phyloP scores from a whole-genome alignment of 2,797 vertebrate species.

The Bradypus variegatus region DNA sequence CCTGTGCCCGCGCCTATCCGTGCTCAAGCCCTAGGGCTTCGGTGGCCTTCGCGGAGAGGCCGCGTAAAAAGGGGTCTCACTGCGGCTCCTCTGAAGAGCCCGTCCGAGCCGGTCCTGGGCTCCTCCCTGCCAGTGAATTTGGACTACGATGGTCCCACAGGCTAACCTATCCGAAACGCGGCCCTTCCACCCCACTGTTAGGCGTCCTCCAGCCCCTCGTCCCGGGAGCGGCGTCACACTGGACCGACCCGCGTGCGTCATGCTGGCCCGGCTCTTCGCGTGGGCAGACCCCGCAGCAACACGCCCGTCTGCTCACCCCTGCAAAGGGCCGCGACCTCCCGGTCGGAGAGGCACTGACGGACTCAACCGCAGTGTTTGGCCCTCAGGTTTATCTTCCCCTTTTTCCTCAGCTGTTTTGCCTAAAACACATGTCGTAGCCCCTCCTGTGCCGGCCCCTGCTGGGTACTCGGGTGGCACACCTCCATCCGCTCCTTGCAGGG shows the following conservation, averaged over 20 bases:
- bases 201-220: neutral
- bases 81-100: too few relatives aligned
- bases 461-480: fast-evolving
- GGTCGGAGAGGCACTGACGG: neutral
- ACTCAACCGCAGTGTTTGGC: neutral
- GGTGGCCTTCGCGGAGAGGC: fast-evolving
- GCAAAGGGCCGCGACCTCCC: fast-evolving
- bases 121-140: fast-evolving
- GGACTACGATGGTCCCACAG: neutral
- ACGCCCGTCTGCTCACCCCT: fast-evolving
- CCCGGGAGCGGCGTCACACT: too few relatives aligned
- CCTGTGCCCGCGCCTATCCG: too few relatives aligned
- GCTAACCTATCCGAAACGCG: neutral
- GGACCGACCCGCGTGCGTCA: fast-evolving
- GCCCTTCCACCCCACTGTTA: too few relatives aligned
- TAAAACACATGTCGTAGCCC: neutral
- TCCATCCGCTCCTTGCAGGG: fast-evolving
- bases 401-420: neutral
- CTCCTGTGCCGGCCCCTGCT: fast-evolving
- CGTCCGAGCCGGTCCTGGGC: too few relatives aligned
- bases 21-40: fast-evolving
- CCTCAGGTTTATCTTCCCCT: fast-evolving
- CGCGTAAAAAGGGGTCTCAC: fast-evolving
- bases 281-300: neutral
- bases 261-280: fast-evolving